Evolutionary conservation across 2,888 invertebrate genomes (phyloP).

Genomic region (Tupiocoris notatus): DNA sequence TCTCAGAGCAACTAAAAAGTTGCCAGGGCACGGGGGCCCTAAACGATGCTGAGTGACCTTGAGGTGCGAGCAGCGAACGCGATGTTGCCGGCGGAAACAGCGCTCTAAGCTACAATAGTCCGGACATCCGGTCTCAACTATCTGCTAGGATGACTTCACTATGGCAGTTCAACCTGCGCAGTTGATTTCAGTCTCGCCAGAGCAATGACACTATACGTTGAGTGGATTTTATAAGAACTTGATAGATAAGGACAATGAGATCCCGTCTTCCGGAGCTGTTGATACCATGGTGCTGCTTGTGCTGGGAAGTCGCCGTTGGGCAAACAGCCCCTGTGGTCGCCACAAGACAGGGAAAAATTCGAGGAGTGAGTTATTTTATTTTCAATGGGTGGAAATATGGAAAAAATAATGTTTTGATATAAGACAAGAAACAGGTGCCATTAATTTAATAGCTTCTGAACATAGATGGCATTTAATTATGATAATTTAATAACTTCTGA

Average conservation of each 20-base stretch:
- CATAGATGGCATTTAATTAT: neutral
- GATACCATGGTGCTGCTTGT: constrained; percentile 2
- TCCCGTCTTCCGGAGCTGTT: neutral
- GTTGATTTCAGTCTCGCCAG: neutral
- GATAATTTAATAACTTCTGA: too few species aligned
- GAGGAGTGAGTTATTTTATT: constrained; percentile 32
- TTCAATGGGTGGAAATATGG: too few species aligned
- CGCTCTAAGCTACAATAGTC: constrained; percentile 34
- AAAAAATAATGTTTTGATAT: too few species aligned
- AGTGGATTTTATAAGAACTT: neutral
- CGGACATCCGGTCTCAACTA: constrained; percentile 28
- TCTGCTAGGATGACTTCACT: neutral
- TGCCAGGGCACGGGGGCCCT: too few species aligned
- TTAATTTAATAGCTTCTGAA: neutral
- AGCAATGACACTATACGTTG: neutral
- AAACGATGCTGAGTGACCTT: constrained; percentile 19
- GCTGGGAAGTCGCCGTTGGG: neutral
- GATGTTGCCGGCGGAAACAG: constrained; percentile 12
- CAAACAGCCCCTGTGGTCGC: constrained; percentile 17
- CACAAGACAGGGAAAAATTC: constrained; percentile 32
- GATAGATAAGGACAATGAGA: neutral
- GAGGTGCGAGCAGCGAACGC: neutral
- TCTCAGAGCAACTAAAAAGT: too few species aligned
- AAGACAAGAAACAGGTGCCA: too few species aligned
- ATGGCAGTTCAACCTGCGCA: neutral